Percentiles rank a stretch among this genome's conserved stretches.
Evolutionary conservation across 2,888 invertebrate species (phyloP).

Genomic region (Ormyrus thymus): DNA sequence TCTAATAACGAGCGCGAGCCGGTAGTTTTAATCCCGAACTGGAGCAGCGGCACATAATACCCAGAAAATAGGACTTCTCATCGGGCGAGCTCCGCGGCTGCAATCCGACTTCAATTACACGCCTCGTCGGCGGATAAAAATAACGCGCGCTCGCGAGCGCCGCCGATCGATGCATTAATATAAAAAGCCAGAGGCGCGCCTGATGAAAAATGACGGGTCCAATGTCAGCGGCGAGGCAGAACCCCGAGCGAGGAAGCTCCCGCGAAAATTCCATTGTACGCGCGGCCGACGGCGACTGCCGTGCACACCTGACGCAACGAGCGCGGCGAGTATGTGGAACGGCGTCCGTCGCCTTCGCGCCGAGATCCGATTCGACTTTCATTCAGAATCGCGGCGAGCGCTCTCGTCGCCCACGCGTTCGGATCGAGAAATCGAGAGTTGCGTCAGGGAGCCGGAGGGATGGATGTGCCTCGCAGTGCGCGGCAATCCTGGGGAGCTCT

Average conservation of each 20-base stretch:
- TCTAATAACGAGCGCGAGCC: no score
- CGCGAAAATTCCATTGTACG: conserved; percentile 33
- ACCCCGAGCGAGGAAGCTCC: neutral
- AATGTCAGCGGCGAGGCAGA: conserved; percentile 18
- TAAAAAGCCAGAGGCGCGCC: neutral
- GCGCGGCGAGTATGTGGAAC: neutral
- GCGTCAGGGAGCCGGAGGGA: conserved; percentile 6
- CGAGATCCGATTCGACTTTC: conserved; percentile 35
- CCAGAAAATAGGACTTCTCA: no score
- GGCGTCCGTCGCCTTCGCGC: conserved; percentile 12
- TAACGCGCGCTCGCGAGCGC: neutral
- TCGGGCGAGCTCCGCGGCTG: no score
- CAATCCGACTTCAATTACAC: neutral
- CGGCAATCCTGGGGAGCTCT: conserved; percentile 23
- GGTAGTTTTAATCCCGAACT: no score
- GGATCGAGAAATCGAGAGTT: conserved; percentile 47
- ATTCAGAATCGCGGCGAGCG: conserved; percentile 11
- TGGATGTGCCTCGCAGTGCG: neutral
- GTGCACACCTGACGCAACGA: conserved; percentile 40
- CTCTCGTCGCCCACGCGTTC: conserved; percentile 2
- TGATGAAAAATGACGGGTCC: conserved; percentile 35
- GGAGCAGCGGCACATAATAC: no score
- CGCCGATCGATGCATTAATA: neutral
- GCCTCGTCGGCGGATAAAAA: neutral
- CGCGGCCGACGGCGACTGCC: no score